Conservation (phyloP, 2,113 vertebrate genomes). For the Leucopternis melanops region DNA sequence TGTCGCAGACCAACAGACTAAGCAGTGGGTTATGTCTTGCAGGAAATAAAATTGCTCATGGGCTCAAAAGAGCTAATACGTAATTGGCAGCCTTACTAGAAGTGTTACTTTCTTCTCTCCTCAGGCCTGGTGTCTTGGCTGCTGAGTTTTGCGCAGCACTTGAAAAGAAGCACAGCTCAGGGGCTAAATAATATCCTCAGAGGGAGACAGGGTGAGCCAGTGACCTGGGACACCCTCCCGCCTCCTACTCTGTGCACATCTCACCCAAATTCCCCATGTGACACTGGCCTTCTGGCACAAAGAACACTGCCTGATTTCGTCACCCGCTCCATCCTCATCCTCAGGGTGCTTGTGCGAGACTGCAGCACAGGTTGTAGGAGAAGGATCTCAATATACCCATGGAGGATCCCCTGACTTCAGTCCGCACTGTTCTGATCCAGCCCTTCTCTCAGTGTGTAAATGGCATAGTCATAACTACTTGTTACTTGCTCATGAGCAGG, state of each 20-base stretch:
- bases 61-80: not conserved
- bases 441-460: not conserved
- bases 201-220: not conserved
- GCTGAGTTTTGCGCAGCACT: not conserved
- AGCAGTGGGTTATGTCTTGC: not conserved
- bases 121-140: not conserved
- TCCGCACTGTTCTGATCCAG: not conserved
- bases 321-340: not conserved
- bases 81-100: not conserved
- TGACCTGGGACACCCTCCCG: not conserved
- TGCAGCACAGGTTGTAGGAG: not conserved
- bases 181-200: not conserved
- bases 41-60: not conserved
- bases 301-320: not conserved
- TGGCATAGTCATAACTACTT: accelerated
- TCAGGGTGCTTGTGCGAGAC: not conserved
- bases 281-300: not conserved
- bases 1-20: not conserved
- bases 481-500: not conserved
- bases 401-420: not conserved
- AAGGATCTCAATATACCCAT: not conserved
- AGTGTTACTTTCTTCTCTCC: not conserved
- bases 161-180: not conserved
- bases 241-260: not conserved
- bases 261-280: not conserved